phyloP scores from a whole-genome alignment of 2,888 invertebrate species.

The Hypena proboscidalis region DNA sequence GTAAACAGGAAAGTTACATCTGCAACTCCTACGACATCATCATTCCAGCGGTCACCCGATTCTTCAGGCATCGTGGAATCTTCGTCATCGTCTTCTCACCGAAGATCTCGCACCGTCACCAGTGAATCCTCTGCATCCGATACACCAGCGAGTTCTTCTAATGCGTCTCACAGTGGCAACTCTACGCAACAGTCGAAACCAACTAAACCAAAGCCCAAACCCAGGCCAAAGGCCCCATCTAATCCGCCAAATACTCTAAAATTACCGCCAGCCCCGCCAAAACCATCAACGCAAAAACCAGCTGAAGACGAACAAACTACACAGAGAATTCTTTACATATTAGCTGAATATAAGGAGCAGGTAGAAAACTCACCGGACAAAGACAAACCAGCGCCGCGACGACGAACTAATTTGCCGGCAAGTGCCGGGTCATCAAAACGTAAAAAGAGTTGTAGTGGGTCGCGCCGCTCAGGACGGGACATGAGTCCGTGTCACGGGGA shows the following conservation, averaged over 20 bases:
- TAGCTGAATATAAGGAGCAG: slow-evolving; percentile 93
- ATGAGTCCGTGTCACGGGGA: slow-evolving; percentile 87
- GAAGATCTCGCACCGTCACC: slow-evolving; percentile 63
- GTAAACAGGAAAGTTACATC: slow-evolving; percentile 73
- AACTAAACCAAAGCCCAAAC: slow-evolving; percentile 76
- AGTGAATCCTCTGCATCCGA: slow-evolving; percentile 58
- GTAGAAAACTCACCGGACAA: slow-evolving; percentile 92
- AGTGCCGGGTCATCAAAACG: slow-evolving; percentile 89
- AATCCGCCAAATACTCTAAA: slow-evolving; percentile 86
- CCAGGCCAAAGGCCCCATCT: slow-evolving; percentile 84
- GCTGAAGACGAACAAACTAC: slow-evolving; percentile 93
- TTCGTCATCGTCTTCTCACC: slow-evolving; percentile 68
- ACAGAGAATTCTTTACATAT: slow-evolving; percentile 91
- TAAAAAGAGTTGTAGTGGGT: slow-evolving; percentile 87
- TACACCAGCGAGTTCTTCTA: slow-evolving; percentile 26
- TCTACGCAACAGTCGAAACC: slow-evolving; percentile 45
- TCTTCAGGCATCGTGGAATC: slow-evolving; percentile 70
- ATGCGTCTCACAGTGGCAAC: not conserved
- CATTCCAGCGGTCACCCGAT: slow-evolving; percentile 73
- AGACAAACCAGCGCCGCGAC: slow-evolving; percentile 91
- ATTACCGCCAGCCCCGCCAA: slow-evolving; percentile 86
- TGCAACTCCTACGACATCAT: slow-evolving; percentile 63
- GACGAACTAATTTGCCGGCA: slow-evolving; percentile 90
- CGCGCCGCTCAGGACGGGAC: slow-evolving; percentile 85
- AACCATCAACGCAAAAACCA: slow-evolving; percentile 87